Base-by-base conservation (phyloP, 2,797 vertebrate genomes). In the Lithobates pipiens region DNA sequence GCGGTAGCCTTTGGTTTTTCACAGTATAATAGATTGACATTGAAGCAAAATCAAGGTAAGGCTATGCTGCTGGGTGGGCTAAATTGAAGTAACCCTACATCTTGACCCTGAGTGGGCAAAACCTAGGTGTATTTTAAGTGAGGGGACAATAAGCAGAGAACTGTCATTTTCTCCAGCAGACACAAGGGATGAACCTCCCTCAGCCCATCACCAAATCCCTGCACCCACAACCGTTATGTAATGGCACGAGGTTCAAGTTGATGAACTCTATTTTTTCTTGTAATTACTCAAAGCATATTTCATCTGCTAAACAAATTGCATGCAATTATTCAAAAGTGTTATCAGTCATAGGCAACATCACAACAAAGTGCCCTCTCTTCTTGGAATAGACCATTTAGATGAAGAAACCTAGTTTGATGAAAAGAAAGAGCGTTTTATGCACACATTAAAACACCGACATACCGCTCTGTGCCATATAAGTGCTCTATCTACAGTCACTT, bases 291-390 rank as follows among this genome's bases (percentile, higher is more conserved):
- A 67, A 82, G 32, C n/a, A 73, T 15, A 42, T 76, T 65, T 67
- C 71, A 83, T 76, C 63, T 76, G 65, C 73, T 76, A 36, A 83
- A 76, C 61, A 68, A 69, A 76, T 50, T 69, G 72, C 25, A 68
- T 16, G 25, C 82, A 83, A 76, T 69, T 69, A 83, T 76, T 68
- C 82, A 83, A 69, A 68, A 27, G 46, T 69, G 57, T 25, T 46
- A 61, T 57, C 67, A 67, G 44, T 75, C 75, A 65, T 68, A 74
- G 50, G 61, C 72, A 83, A 75, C 18, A 76, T 76, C 32, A 76
- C 73, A 16, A n/a, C 79, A 75, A 76, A 76, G 57, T 65, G 71
- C 72, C 29, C 73, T 68, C 54, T 34, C 5, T 11, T 76, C 36
- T 8, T 67, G 65, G 65, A 67, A 67, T 10, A 25, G 65, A 18